Conservation (phyloP, 2,113 vertebrate genomes). For the Etia nguti region DNA sequence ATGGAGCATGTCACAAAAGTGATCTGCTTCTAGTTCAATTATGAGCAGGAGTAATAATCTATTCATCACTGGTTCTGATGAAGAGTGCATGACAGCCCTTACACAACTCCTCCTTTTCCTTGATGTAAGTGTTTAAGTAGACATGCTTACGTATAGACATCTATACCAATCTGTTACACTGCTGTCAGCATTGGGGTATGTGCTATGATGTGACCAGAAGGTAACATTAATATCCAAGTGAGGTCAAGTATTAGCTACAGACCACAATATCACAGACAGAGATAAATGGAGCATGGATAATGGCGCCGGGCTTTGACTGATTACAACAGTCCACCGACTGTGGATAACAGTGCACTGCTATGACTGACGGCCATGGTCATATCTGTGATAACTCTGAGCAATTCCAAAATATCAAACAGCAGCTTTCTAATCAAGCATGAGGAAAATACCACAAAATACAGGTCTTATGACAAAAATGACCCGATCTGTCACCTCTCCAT, state of each 20-base stretch:
- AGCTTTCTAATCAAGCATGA: neutral
- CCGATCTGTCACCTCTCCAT: neutral
- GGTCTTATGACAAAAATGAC: neutral
- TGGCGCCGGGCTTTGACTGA: slow-evolving; percentile 21
- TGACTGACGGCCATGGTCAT: neutral
- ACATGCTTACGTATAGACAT: neutral
- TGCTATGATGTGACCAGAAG: neutral
- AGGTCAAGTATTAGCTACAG: slow-evolving; percentile 35
- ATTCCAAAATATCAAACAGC: neutral
- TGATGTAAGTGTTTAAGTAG: neutral
- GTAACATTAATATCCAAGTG: neutral
- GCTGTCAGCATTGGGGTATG: neutral
- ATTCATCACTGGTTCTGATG: neutral
- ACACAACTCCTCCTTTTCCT: neutral
- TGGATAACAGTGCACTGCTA: slow-evolving; percentile 1
- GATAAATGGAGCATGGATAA: slow-evolving; percentile 58
- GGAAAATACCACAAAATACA: neutral
- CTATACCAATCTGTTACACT: neutral
- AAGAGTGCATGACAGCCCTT: neutral
- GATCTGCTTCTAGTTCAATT: neutral
- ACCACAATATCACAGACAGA: slow-evolving; percentile 15
- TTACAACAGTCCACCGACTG: neutral
- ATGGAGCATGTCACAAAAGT: neutral
- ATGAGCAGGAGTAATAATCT: neutral
- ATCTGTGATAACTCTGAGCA: neutral